These are phyloP conservation scores for Operophtera brumata DNA, from an alignment of 2,888 invertebrate genomes.

Conservation along the genomic window DNA sequence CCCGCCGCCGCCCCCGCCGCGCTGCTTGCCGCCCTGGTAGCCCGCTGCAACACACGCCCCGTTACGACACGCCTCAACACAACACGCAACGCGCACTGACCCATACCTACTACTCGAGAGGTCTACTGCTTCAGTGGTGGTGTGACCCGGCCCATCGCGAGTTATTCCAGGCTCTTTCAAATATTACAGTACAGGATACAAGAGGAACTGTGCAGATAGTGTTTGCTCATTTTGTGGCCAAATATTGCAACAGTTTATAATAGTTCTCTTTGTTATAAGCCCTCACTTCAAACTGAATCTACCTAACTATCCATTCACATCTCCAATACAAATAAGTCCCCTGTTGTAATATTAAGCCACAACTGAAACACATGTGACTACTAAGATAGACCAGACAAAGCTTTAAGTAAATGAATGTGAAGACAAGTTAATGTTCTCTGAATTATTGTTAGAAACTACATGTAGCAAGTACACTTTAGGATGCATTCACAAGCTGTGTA, in stretches of 20 bases:
- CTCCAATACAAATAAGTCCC: background rate
- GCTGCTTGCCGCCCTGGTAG: constrained; percentile 92
- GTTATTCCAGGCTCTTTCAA: background rate
- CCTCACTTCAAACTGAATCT: background rate
- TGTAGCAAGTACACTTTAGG: constrained; percentile 1
- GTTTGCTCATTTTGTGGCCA: constrained; percentile 9
- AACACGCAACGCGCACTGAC: background rate
- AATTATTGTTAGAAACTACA: constrained; percentile 13
- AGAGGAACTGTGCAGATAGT: constrained; percentile 1
- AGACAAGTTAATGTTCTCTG: background rate
- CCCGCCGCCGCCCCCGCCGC: constrained; percentile 86
- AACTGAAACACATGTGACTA: constrained; percentile 14
- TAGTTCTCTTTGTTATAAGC: background rate
- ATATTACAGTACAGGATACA: background rate
- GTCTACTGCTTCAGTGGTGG: background rate
- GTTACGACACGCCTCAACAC: constrained; percentile 10
- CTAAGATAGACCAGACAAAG: constrained; percentile 1
- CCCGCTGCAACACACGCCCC: constrained; percentile 70
- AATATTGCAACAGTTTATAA: constrained; percentile 18
- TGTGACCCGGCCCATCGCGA: background rate
- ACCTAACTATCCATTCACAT: background rate
- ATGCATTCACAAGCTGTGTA: constrained; percentile 25
- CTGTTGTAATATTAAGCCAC: constrained; percentile 18
- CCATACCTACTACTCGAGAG: background rate
- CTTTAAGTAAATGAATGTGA: background rate